Evolutionary conservation across 30 jellyfish, hydroid and myxozoan species (phyloP).

Genomic region (Aurelia sp.): DNA sequence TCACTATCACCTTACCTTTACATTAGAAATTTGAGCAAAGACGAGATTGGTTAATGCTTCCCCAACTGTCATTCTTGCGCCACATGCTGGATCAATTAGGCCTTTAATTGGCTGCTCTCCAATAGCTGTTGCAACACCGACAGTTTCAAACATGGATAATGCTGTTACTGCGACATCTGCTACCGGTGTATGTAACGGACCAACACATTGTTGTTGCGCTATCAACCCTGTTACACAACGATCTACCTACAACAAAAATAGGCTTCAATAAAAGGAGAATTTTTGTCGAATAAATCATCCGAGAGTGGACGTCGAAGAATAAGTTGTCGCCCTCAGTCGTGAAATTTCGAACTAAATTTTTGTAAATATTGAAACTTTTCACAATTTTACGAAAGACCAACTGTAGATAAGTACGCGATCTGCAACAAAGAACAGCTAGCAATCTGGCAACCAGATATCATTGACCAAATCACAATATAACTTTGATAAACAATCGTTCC

Average conservation of each 20-base stretch:
- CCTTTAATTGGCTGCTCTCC: conserved; percentile 96
- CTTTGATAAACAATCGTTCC: too few species aligned
- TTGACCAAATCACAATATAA: too few species aligned
- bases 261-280: too few species aligned
- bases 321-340: too few species aligned
- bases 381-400: too few species aligned
- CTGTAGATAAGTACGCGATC: too few species aligned
- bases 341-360: too few species aligned
- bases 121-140: conserved; percentile 91
- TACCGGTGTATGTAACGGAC: conserved; percentile 93
- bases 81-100: conserved; percentile 73
- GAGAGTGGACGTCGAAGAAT: too few species aligned
- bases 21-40: conserved; percentile 76
- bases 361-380: too few species aligned
- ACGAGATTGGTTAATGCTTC: conserved; percentile 90
- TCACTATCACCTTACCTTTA: conserved; percentile 35
- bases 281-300: too few species aligned
- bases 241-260: conserved; percentile 64
- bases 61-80: conserved; percentile 92
- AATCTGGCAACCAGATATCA: too few species aligned
- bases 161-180: conserved; percentile 95
- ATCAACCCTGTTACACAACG: conserved; percentile 93
- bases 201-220: conserved; percentile 96
- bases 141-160: conserved; percentile 74
- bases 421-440: too few species aligned